phyloP scores from a whole-genome alignment of 2,113 vertebrate species.

The Pao palembangensis region DNA sequence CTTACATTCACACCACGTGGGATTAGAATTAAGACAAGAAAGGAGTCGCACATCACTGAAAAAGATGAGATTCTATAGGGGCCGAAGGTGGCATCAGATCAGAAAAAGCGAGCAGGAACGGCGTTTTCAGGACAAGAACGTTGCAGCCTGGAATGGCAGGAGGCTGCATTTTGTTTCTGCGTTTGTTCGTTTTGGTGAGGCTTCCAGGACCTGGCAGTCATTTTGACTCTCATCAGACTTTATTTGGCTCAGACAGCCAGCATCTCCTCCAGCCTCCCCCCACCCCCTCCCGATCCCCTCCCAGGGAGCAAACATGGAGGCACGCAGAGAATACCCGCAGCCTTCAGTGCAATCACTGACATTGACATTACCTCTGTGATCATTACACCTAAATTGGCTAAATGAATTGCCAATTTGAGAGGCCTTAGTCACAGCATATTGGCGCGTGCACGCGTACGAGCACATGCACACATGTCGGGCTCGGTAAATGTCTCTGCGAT shows the following conservation, averaged over 20 bases:
- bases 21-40: neutral
- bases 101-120: conserved; percentile 10
- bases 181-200: neutral
- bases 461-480: conserved; percentile 6
- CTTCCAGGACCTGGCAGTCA: conserved; percentile 14
- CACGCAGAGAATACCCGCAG: neutral
- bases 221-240: conserved; percentile 39
- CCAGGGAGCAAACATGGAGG: conserved; percentile 24
- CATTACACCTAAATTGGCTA: conserved; percentile 67
- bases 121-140: conserved; percentile 15
- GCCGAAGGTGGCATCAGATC: conserved; percentile 23
- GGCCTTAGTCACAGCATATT: conserved; percentile 64
- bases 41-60: conserved; percentile 13
- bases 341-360: conserved; percentile 47
- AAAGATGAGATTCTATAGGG: conserved; percentile 12
- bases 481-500: conserved; percentile 27
- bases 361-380: conserved; percentile 73
- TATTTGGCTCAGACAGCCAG: conserved; percentile 26
- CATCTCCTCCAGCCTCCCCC: conserved; percentile 22
- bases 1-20: neutral
- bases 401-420: conserved; percentile 75
- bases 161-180: conserved; percentile 9
- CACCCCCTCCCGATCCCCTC: conserved; percentile 14
- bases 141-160: conserved; percentile 36
- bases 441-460: conserved; percentile 24